These are phyloP conservation scores for Onychostoma macrolepis DNA, from an alignment of 2,113 vertebrate species.

Conservation along the genomic window DNA sequence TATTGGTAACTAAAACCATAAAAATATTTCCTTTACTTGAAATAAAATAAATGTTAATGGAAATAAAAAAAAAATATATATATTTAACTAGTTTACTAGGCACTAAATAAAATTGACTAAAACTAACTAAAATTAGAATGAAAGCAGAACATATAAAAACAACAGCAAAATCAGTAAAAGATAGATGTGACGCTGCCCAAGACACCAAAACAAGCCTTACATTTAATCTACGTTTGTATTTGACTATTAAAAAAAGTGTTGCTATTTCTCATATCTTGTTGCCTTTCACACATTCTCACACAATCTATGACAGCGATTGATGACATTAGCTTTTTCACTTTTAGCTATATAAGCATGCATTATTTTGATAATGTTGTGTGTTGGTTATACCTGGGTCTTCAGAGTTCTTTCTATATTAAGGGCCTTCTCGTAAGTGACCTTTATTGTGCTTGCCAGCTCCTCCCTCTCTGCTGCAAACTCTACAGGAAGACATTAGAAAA, in stretches of 20 bases:
- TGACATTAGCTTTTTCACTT: background rate
- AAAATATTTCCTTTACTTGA: no score
- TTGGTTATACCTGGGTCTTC: slow-evolving; percentile 88
- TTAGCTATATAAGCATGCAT: background rate
- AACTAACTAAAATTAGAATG: no score
- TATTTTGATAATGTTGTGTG: background rate
- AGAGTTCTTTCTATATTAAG: slow-evolving; percentile 91
- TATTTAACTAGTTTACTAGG: no score
- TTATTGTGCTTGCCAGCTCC: slow-evolving; percentile 83
- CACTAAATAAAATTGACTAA: no score
- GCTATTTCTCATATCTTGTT: background rate
- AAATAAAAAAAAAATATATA: no score
- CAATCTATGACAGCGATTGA: background rate
- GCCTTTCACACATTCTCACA: background rate
- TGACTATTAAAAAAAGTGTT: background rate
- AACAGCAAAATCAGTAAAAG: no score
- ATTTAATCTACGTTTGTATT: background rate
- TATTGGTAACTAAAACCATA: no score
- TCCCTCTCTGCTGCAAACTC: slow-evolving; percentile 84
- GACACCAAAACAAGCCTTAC: background rate
- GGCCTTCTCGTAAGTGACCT: slow-evolving; percentile 87
- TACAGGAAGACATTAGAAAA: slow-evolving; percentile 58
- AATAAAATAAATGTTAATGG: no score
- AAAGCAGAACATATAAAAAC: no score
- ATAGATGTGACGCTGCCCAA: no score